These are phyloP conservation scores for Accipiter virgatus DNA, from an alignment of 2,113 vertebrate genomes.

Conservation along the genomic window DNA sequence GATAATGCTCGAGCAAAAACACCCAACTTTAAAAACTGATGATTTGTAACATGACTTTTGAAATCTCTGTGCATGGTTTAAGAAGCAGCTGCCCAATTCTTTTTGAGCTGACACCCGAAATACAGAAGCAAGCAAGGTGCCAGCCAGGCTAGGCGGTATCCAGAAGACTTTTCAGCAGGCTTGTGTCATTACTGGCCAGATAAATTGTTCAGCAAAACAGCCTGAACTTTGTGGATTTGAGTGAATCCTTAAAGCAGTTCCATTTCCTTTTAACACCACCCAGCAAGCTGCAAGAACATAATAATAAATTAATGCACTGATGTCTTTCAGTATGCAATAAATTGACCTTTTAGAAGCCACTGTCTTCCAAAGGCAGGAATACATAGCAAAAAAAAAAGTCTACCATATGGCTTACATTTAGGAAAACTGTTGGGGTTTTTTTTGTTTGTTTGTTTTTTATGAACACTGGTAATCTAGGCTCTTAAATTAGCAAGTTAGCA, in stretches of 20 bases:
- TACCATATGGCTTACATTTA: background rate
- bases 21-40: too few species aligned
- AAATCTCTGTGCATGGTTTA: fast-evolving
- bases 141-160: too few species aligned
- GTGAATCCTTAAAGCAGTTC: background rate
- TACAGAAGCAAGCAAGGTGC: background rate
- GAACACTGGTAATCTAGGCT: background rate
- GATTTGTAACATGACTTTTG: too few species aligned
- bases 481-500: background rate
- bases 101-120: background rate
- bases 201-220: background rate
- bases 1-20: fast-evolving
- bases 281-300: background rate
- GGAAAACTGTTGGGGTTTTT: background rate
- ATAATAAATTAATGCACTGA: fast-evolving
- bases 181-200: background rate
- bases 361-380: background rate
- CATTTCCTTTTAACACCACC: background rate
- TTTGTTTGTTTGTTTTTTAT: background rate
- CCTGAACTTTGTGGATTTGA: background rate
- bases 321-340: background rate
- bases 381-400: background rate
- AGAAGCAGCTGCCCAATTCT: background rate
- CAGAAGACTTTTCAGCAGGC: background rate
- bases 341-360: background rate